Evolutionary conservation across 2,888 invertebrate species (phyloP).

Genomic region (Elysia crispata): DNA sequence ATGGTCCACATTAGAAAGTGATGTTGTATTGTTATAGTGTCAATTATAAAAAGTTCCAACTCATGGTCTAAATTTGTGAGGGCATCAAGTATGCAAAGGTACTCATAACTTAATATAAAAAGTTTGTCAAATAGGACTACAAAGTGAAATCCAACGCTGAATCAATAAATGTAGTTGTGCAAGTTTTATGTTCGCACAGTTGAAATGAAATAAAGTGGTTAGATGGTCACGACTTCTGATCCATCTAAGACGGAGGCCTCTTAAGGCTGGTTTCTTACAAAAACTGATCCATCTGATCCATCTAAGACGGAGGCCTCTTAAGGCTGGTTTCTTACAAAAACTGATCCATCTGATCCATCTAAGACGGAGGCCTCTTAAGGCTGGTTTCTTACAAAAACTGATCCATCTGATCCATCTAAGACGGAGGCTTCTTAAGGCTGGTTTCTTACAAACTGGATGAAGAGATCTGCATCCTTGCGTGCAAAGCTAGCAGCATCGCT

Average conservation of each 20-base stretch:
- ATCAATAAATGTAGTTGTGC: slow-evolving; percentile 15
- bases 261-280: slow-evolving; percentile 14
- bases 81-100: too few species aligned
- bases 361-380: not conserved
- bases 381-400: slow-evolving; percentile 24
- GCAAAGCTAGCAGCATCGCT: slow-evolving; percentile 5
- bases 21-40: too few species aligned
- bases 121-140: not conserved
- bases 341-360: slow-evolving; percentile 33
- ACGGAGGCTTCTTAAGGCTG: too few species aligned
- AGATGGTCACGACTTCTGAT: slow-evolving; percentile 23
- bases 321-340: slow-evolving; percentile 23
- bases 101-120: slow-evolving; percentile 1
- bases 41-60: too few species aligned
- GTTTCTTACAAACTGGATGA: too few species aligned
- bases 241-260: not conserved
- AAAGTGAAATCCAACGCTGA: slow-evolving; percentile 30
- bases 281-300: slow-evolving; percentile 35
- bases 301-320: not conserved
- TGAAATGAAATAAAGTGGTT: slow-evolving; percentile 22
- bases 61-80: too few species aligned
- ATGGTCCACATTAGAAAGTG: too few species aligned
- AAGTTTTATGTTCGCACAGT: slow-evolving; percentile 19
- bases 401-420: too few species aligned
- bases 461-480: slow-evolving; percentile 9